A percentile compares a stretch with the other conserved stretches of the same genome.
Evolutionary conservation across 2,797 vertebrate genomes (phyloP).

Genomic region (Sphenodon punctatus): DNA sequence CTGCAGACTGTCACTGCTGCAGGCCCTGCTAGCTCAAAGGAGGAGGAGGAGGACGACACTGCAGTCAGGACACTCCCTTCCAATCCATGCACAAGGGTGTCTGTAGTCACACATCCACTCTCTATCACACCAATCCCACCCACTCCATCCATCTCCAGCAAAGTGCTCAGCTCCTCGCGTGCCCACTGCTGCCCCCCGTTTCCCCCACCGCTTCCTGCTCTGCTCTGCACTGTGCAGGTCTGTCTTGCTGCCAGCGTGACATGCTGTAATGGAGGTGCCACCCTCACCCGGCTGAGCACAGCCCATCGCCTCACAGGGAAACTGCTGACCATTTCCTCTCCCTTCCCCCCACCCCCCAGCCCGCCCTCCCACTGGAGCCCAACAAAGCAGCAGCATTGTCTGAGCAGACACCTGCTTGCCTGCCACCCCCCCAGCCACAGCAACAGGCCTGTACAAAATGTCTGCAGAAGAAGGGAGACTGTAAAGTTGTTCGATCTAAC

Average conservation of each 20-base stretch:
- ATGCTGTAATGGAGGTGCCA: no score
- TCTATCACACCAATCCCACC: neutral
- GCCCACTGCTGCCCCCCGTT: no score
- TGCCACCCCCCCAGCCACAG: neutral
- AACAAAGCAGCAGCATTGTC: neutral
- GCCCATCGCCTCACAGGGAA: neutral
- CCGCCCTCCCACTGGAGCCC: neutral
- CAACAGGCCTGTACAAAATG: neutral
- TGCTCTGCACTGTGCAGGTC: neutral
- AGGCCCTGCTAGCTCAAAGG: no score
- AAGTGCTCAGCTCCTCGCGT: no score
- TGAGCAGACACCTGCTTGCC: neutral
- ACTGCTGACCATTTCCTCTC: neutral
- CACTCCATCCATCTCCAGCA: no score
- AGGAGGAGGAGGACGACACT: no score
- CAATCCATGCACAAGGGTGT: no score
- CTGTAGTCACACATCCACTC: no score
- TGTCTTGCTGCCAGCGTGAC: neutral
- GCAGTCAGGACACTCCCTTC: neutral
- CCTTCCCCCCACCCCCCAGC: neutral
- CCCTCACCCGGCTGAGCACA: neutral
- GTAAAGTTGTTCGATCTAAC: no score
- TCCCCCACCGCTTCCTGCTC: no score
- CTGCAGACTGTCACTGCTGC: no score
- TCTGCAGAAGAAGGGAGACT: neutral